These are phyloP conservation scores for Oceanodroma tethys DNA, from an alignment of 2,113 vertebrate genomes.

Conservation along the genomic window DNA sequence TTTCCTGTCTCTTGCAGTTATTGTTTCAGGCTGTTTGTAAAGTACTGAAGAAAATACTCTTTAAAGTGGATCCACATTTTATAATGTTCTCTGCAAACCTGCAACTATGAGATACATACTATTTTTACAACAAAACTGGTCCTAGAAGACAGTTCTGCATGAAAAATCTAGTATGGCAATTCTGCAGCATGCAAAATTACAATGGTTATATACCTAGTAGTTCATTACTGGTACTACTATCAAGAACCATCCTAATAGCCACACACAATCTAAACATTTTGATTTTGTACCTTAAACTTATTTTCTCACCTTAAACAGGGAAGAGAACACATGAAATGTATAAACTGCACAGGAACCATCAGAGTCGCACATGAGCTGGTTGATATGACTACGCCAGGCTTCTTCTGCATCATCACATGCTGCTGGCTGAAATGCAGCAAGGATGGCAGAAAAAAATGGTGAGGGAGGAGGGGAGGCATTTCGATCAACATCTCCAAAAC, in stretches of 20 bases:
- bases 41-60: neutral
- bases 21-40: neutral
- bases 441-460: constrained; percentile 94
- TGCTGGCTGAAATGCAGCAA: constrained; percentile 91
- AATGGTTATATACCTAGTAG: neutral
- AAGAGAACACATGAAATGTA: constrained; percentile 97
- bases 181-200: neutral
- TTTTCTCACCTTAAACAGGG: constrained; percentile 89
- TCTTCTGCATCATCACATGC: constrained; percentile 83
- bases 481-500: constrained; percentile 83
- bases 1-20: neutral
- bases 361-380: constrained; percentile 91
- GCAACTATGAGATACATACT: neutral
- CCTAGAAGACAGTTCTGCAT: neutral
- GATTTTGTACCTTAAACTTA: neutral
- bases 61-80: neutral
- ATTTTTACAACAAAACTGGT: neutral
- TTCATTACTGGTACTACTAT: neutral
- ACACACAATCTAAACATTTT: neutral
- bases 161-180: neutral
- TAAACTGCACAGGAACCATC: constrained; percentile 97
- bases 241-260: neutral
- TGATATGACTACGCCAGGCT: constrained; percentile 94
- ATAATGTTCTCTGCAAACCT: neutral
- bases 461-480: constrained; percentile 88